Base-by-base conservation (phyloP, 1,140 invertebrate genomes). In the Sminthurinus signatus region DNA sequence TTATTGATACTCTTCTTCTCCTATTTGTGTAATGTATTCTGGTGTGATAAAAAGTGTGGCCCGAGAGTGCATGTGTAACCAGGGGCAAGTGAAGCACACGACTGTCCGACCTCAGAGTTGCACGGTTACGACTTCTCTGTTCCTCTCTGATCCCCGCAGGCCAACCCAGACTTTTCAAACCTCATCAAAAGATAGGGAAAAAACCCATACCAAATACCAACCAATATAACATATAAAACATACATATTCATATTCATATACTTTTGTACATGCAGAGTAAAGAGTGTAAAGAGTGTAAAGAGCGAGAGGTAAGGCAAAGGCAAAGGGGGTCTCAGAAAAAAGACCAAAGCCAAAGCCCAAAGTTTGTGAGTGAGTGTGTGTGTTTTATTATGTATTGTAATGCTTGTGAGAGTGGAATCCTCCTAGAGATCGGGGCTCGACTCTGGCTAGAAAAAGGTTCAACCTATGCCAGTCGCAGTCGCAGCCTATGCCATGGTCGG, bases 101-200 rank as follows among this genome's bases (percentile, higher is more conserved):
- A 65, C 68, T 69, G 68, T 44, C 60, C 68, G 68, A 69, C 68
- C 68, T 69, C 56, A 69, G 56, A 69, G 68, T 65, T 69, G 56
- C 68, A 65, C 64, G 60, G 63, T 65, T 59, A 65, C 68, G 68
- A 69, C 59, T 62, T 69, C 52, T 68, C 52, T 65, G 50, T 50
- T 60, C 29, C 62, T 64, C 61, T n/a, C 29, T 56, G 54, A 64
- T 36, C 63, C 63, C 63, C 63, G 57, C 46, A 60, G 63, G 56
- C 63, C 63, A 54, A 56, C 8, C 36, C 19, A 56, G 54, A 32
- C 29, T 56, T 52, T 56, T 32, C 54, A 32, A 42, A 23, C 10
- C 36, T 27, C 25, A 21, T 31, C 39, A 48, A 8, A 25, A n/a
- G 28, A 25, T 29, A 56, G 29, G 28, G 29, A 56, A 14, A 56